Base-by-base conservation (phyloP, 1,140 invertebrate genomes). In the Anthonomus grandis region DNA sequence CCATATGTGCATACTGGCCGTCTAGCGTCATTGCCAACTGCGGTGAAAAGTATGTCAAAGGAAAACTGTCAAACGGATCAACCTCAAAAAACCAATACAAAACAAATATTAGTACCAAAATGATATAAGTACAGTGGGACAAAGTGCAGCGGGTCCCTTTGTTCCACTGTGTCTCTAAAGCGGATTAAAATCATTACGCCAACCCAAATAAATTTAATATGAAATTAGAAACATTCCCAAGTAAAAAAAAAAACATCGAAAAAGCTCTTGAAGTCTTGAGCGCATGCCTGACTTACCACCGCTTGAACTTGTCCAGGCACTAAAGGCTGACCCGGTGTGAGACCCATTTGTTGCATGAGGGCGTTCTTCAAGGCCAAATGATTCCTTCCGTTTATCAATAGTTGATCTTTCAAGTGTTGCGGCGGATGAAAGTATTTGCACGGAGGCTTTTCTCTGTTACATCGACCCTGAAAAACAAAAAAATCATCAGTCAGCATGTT, bases 341-440 rank as follows among this genome's bases (percentile, higher is more conserved):
- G 81, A 64, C 91, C 91, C 90, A 95, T 93, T 77, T 95, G 93
- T 80, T 95, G 92, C 86, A 95, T 91, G 63, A 96, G 81, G 56
- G 92, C 92, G 79, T 95, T 95, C 79, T 97, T 97, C 73, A 99
- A 78, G 61, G 96, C 95, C 76, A 99, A 83, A 81, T 99, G 97
- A 82, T 99, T 98, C 69, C 95, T 85, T 56, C 97, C 97, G 80
- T 99, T 99, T 83, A 99, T 97, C 74, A 99, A 82, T 71, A 99
- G 83, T 81, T 99, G 97, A 80, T 99, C 97, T 82, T 98, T 97
- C 64, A 99, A 83, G 78, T 99, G 97, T 75, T 98, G 95, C 63
- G 97, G 97, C 61, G 95, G 96, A 82, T 99, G 97, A 78, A 99
- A 96, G 80, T 99, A 99, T 84, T 99, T 99, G 90, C 97, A 99